Evolutionary conservation across 2,888 invertebrate genomes (phyloP), one percentile per base, ranked within the genome.

Genomic region (Eupithecia pulchellata): DNA sequence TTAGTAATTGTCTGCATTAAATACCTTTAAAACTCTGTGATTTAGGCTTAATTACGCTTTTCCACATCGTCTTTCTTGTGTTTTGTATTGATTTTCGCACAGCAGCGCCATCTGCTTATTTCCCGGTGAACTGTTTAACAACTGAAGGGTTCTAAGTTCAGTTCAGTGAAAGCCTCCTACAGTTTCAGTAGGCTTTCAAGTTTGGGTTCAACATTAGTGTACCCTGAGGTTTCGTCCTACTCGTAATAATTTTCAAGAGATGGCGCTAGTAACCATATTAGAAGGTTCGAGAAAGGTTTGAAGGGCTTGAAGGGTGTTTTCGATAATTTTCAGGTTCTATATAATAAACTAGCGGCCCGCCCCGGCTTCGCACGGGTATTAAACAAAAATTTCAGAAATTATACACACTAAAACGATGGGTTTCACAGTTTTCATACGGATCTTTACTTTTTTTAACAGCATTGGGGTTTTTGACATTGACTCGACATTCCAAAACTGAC

Each of bases 71-170:
- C 63, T 17, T 13, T 39, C 67, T 57, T 73, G 67, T 60, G 60
- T 69, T 69, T 66, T 4, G 71, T 77, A 66, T 60, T 52, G 60
- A 68, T 66, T 63, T 36, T 30, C 13, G 32, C 30, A 36, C 60
- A 60, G 67, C 57, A 57, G 74, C 77, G 82, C 78, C 80, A 81
- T 78, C 82, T 83, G 64, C 34, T 11, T 29, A 55, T 29, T 17
- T 47, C 66, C 58, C 25, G 0, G 42, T 25, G 64, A 73, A 73
- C 67, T 57, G 11, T n/a, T 13, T 34, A 20, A 17, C 55, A 57
- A 55, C 57, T 73, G 32, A 60, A 72, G 39, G 69, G 52, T 72
- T 64, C 55, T 39, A 64, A 66, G 61, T 65, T 66, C 52, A 66
- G 61, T 65, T 66, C 52, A 36, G 52, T 64, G 64, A 68, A 69